Evolutionary conservation across 2,888 invertebrate genomes (phyloP).

Genomic region (Dusona sp.): DNA sequence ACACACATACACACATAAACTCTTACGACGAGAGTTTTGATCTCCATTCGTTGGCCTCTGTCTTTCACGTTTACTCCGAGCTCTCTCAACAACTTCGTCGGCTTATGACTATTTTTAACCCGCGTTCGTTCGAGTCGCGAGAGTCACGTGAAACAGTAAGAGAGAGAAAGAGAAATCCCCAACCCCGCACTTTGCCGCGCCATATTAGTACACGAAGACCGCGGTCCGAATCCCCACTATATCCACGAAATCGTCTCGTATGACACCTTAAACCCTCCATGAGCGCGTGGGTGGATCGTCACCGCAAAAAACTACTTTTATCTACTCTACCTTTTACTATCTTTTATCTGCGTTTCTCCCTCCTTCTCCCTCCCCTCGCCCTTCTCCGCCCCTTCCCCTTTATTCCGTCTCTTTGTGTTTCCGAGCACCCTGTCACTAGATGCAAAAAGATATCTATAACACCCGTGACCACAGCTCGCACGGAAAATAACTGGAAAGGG

Average conservation of each 20-base stretch:
- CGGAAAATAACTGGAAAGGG: slow-evolving; percentile 8
- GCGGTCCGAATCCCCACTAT: slow-evolving; percentile 82
- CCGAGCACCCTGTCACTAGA: neutral
- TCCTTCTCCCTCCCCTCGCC: slow-evolving; percentile 3
- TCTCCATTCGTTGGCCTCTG: slow-evolving; percentile 50
- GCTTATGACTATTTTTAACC: slow-evolving; percentile 84
- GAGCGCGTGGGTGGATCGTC: slow-evolving; percentile 75
- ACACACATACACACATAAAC: neutral
- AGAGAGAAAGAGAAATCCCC: slow-evolving; percentile 76
- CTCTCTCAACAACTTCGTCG: slow-evolving; percentile 73
- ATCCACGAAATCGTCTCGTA: slow-evolving; percentile 78
- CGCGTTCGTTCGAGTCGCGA: slow-evolving; percentile 76
- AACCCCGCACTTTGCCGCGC: slow-evolving; percentile 82
- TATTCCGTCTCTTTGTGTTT: slow-evolving; percentile 11
- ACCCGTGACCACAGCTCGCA: neutral
- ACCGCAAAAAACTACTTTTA: slow-evolving; percentile 60
- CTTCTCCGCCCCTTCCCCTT: neutral
- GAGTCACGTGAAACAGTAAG: slow-evolving; percentile 51
- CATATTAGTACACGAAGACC: slow-evolving; percentile 84
- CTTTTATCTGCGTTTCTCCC: slow-evolving; percentile 46
- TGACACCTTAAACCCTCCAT: slow-evolving; percentile 83
- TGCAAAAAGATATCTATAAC: neutral
- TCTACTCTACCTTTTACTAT: too few species aligned
- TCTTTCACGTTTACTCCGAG: slow-evolving; percentile 52
- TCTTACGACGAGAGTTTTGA: slow-evolving; percentile 32